Evolutionary conservation across 2,888 invertebrate species (phyloP), one percentile per base, ranked within the genome.

Genomic region (Andrena bucephala): DNA sequence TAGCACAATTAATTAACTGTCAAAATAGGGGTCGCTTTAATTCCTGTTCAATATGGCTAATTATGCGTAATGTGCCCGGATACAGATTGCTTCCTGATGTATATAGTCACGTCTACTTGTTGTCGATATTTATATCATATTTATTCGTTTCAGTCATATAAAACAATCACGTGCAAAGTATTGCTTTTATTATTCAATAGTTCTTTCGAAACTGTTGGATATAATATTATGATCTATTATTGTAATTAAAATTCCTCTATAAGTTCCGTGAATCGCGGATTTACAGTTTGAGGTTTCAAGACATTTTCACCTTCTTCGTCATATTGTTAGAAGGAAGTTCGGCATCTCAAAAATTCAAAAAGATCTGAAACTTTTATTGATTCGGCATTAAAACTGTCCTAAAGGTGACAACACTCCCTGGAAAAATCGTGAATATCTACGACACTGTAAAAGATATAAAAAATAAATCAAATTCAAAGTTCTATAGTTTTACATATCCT

Each of bases 1-100:
- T 48, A 7, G 24, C 36, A 69, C 70, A 80, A 80, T 80, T 75
- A 80, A 80, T 80, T 70, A 70, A 54, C 75, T 70, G 79, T 80
- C 79, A 70, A 70, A 76, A 66, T 70, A 62, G 69, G 57, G 65
- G 79, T 73, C 60, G 42, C 69, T 60, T 80, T 76, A 75, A 66
- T 70, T 75, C 70, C 50, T 24, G 33, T 13, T 68, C 54, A 69
- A 63, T 68, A 52, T 63, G 54, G 66, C 66, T 75, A 75, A 75
- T 80, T 70, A 66, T 42, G 59, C 57, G 50, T 67, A 75, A 80
- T 75, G 69, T 16, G 33, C 16, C 57, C 36, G 54, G 24, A 27
- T 62, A 29, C 57, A 36, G 63, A 66, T 66, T 29, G 29, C 52
- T 57, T 31, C 42, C 27, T 16, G 57, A 57, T 13, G 20, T 54